Conservation (phyloP, 2,888 invertebrate species). For the Clistopyga incitator region DNA sequence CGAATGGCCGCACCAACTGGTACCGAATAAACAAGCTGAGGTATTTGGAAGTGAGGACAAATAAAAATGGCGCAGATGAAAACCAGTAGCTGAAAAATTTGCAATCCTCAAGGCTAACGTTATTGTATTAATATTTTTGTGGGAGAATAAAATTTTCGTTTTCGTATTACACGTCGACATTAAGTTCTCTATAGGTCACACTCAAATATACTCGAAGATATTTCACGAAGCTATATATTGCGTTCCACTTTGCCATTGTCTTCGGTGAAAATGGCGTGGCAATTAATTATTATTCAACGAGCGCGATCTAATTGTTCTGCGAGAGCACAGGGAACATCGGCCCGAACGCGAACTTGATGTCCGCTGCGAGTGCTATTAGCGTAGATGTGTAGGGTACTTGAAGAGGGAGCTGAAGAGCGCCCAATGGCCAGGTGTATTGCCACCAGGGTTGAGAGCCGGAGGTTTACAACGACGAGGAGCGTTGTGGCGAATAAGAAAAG, state of each 20-base stretch:
- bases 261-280: conserved; percentile 18
- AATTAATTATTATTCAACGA: conserved; percentile 56
- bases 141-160: too few relatives aligned
- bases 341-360: conserved; percentile 31
- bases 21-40: conserved; percentile 9
- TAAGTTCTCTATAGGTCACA: too few relatives aligned
- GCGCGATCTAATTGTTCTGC: conserved; percentile 57
- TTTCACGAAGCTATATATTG: conserved; percentile 45
- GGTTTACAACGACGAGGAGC: conserved; percentile 34
- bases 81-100: too few relatives aligned
- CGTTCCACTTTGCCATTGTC: conserved; percentile 27
- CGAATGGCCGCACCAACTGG: conserved; percentile 14
- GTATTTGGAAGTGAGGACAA: too few relatives aligned
- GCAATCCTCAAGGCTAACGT: too few relatives aligned
- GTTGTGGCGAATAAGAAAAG: conserved; percentile 53
- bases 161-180: too few relatives aligned
- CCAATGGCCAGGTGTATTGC: conserved; percentile 16
- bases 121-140: too few relatives aligned
- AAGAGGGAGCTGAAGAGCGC: conserved; percentile 10
- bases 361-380: conserved; percentile 17
- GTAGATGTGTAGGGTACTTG: conserved; percentile 8
- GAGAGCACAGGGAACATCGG: conserved; percentile 24
- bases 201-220: conserved; percentile 5
- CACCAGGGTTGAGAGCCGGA: conserved; percentile 14
- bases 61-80: too few relatives aligned